Conservation (phyloP, 2,797 vertebrate species). For the Arnoldichthys spilopterus region DNA sequence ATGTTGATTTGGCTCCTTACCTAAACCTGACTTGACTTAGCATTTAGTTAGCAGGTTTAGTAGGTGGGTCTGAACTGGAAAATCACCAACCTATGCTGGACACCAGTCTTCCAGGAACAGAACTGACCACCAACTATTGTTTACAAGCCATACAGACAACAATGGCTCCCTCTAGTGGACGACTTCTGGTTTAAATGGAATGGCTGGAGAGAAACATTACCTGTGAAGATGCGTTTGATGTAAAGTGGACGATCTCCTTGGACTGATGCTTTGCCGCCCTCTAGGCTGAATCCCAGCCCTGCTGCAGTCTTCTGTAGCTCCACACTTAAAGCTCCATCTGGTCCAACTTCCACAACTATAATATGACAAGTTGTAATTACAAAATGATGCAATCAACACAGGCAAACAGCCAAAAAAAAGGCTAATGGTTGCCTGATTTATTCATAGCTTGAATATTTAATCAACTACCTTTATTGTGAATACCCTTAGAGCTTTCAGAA, state of each 20-base stretch:
- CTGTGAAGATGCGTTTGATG: conserved; percentile 91
- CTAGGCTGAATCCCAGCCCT: conserved; percentile 90
- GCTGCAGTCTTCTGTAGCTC: conserved; percentile 90
- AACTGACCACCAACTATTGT: background rate
- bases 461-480: no score
- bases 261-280: conserved; percentile 86
- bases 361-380: conserved; percentile 19
- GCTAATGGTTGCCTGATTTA: background rate
- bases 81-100: background rate
- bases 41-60: background rate
- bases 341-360: conserved; percentile 74
- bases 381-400: background rate
- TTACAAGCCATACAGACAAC: background rate
- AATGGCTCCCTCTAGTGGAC: conserved; percentile 43
- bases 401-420: background rate
- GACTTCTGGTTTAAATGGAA: background rate
- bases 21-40: no score
- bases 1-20: no score
- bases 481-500: no score
- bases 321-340: conserved; percentile 77
- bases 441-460: background rate
- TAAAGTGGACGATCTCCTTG: conserved; percentile 85
- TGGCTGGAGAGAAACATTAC: conserved; percentile 67
- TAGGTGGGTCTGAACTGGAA: background rate
- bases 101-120: no score